These are phyloP conservation scores for Cyprinodon diabolis DNA, from an alignment of 2,797 vertebrate species.

Conservation along the genomic window DNA sequence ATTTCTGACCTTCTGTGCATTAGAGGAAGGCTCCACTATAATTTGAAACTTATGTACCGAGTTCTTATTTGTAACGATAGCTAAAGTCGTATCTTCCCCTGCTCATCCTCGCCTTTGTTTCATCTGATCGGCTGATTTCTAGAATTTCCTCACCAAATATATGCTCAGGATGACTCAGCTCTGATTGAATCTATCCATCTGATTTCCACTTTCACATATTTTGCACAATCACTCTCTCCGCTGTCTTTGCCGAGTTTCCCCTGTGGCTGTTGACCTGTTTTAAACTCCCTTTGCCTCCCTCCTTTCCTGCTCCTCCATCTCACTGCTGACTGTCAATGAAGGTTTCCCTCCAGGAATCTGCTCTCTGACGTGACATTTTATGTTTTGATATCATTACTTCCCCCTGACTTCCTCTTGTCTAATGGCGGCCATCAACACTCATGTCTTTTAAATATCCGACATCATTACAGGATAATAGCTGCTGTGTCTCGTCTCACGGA, in stretches of 20 bases:
- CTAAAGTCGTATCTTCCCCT: too few relatives aligned
- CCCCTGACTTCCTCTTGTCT: constrained; percentile 19
- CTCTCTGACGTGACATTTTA: constrained; percentile 29
- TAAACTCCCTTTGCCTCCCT: not conserved
- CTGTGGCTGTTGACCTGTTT: not conserved
- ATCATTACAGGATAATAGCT: not conserved
- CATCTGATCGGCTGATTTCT: constrained; percentile 4
- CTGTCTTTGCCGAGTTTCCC: too few relatives aligned
- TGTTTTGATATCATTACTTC: constrained; percentile 19
- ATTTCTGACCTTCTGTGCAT: too few relatives aligned
- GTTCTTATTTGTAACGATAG: too few relatives aligned
- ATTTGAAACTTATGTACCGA: too few relatives aligned
- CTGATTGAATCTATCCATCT: not conserved
- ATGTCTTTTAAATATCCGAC: not conserved
- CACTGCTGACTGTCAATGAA: constrained; percentile 7
- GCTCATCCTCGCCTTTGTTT: not conserved
- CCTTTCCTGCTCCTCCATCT: not conserved
- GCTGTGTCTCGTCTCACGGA: not conserved
- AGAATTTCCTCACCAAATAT: constrained; percentile 16
- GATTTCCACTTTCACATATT: not conserved
- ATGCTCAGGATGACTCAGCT: not conserved
- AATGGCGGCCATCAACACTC: not conserved
- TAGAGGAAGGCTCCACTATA: too few relatives aligned
- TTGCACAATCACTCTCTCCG: not conserved
- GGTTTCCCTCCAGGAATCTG: not conserved